Evolutionary conservation across 2,797 vertebrate genomes (phyloP).

Genomic region (Neopelma chrysocephalum): DNA sequence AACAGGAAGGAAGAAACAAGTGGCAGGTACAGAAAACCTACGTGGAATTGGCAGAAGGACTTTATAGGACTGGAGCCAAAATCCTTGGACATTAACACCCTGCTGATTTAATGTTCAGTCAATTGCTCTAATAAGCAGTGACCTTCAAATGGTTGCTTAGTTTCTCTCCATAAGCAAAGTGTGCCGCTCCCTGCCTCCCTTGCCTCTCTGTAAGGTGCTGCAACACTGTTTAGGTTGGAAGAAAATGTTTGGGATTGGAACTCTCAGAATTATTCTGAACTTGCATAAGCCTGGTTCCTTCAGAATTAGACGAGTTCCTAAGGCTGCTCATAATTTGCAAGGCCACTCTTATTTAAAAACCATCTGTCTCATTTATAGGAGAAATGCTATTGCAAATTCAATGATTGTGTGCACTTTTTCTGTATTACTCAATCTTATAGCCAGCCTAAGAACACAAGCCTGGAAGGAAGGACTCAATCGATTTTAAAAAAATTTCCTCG

Average conservation of each 20-base stretch:
- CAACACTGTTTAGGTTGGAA: background rate
- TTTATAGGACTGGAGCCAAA: background rate
- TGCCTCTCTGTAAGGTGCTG: background rate
- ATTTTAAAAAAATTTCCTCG: background rate
- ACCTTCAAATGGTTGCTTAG: background rate
- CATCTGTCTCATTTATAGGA: background rate
- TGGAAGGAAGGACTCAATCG: background rate
- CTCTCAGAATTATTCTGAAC: background rate
- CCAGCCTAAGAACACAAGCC: background rate
- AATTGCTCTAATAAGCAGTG: slow-evolving; percentile 12
- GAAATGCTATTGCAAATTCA: background rate
- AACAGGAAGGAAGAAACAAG: background rate
- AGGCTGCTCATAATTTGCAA: background rate
- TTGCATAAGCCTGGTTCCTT: background rate
- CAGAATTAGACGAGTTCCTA: background rate
- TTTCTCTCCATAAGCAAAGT: background rate
- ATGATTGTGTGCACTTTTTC: background rate
- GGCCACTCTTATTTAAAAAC: background rate
- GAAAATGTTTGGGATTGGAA: background rate
- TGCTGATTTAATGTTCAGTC: slow-evolving; percentile 18
- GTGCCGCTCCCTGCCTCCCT: background rate
- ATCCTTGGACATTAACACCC: background rate
- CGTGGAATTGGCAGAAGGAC: background rate
- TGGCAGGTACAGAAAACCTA: background rate
- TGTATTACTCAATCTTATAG: background rate